Base-by-base conservation (phyloP, 2,797 vertebrate species). In the Strix occidentalis region DNA sequence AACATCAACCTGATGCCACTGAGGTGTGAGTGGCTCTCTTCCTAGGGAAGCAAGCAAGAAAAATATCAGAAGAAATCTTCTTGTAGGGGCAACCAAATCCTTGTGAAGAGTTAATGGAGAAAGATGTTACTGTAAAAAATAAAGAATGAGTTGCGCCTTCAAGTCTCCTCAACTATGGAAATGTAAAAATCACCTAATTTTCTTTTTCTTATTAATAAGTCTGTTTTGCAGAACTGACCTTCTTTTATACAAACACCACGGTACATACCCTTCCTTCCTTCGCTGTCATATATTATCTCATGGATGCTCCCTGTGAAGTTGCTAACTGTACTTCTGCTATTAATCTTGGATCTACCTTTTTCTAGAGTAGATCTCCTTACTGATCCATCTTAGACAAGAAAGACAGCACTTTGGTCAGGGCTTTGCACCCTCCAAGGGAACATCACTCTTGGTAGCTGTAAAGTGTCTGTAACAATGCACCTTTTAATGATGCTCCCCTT, bases 401-500 rank as follows among this genome's bases (percentile, higher is more conserved):
- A 78, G 54, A 58, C 29, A 70, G 76, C 76, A 10, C 37, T 87
- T 84, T 84, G 43, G 72, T 29, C 35, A 89, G 83, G 84, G 35
- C 35, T 64, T 25, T 66, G n/a, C 37, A 70, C 20, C 39, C 83
- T 75, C 37, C 53, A 29, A 29, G 71, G 72, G 69, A 95, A 11
- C 65, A 76, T 84, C n/a, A 45, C 61, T 93, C 91, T 79, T 39
- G 25, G 70, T 81, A 87, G 82, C 43, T 78, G 72, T 57, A 84
- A 93, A 95, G 26, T 45, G 43, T 64, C 87, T 33, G 1, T 66
- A 93, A 82, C 78, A 93, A 68, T 79, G 72, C 57, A 89, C 72
- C 87, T 87, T 90, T 91, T 95, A 96, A 95, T 91, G 83, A 94
- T 92, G 81, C 39, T 94, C n/a, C 65, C 50, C 50, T 91, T 94